Evolutionary conservation across 2,888 invertebrate species (phyloP).

Genomic region (Steromphala cineraria): DNA sequence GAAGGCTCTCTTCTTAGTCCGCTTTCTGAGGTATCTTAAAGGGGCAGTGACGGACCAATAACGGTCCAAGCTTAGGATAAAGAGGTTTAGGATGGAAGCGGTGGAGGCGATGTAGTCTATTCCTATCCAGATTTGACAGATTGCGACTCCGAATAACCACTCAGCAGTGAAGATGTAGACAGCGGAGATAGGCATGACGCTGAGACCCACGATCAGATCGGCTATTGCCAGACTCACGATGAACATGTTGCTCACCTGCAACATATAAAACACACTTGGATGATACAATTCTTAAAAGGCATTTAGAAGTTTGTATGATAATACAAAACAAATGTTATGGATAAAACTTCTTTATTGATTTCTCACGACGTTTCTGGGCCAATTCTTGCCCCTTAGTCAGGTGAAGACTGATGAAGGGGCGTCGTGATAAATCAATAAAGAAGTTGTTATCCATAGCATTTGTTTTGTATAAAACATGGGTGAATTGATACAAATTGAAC

Average conservation of each 20-base stretch:
- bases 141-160: slow-evolving; percentile 77
- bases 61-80: slow-evolving; percentile 75
- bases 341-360: too few relatives aligned
- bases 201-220: slow-evolving; percentile 77
- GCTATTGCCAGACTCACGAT: slow-evolving; percentile 78
- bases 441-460: too few relatives aligned
- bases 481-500: too few relatives aligned
- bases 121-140: slow-evolving; percentile 79
- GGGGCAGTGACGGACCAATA: slow-evolving; percentile 78
- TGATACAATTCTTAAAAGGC: too few relatives aligned
- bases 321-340: too few relatives aligned
- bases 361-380: too few relatives aligned
- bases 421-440: too few relatives aligned
- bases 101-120: slow-evolving; percentile 80
- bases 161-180: slow-evolving; percentile 76
- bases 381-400: too few relatives aligned
- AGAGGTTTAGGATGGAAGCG: slow-evolving; percentile 79
- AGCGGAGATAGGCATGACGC: slow-evolving; percentile 78
- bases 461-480: too few relatives aligned
- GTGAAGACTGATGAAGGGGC: too few relatives aligned
- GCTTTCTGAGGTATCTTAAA: slow-evolving; percentile 76
- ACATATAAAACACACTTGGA: slow-evolving; percentile 14
- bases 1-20: slow-evolving; percentile 77
- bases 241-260: slow-evolving; percentile 78
- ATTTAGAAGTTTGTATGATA: too few relatives aligned